phyloP scores from a whole-genome alignment of 2,113 vertebrate species.

The Psittacara wagleri region DNA sequence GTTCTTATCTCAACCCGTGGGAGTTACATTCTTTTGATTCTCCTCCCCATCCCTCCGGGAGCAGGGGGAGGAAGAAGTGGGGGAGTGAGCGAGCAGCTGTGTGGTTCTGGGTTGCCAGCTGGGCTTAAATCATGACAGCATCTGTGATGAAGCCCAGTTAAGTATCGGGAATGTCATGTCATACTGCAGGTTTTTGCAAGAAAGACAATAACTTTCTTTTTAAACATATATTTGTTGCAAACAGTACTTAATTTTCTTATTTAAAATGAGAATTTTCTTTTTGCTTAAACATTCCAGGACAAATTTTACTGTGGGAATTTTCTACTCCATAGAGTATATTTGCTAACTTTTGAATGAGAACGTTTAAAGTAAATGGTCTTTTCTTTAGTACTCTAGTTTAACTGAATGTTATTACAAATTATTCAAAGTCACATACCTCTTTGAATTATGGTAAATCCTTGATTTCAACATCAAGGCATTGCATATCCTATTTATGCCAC shows the following conservation, averaged over 20 bases:
- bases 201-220: background rate
- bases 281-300: background rate
- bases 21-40: no score
- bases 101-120: no score
- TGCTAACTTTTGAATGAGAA: background rate
- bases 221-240: background rate
- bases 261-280: background rate
- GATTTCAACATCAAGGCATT: background rate
- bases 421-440: background rate
- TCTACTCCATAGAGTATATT: background rate
- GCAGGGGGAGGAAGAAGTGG: no score
- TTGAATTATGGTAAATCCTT: background rate
- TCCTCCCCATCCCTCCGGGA: no score
- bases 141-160: background rate
- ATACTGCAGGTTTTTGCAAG: background rate
- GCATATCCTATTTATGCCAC: background rate
- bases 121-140: no score
- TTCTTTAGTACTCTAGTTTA: background rate
- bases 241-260: background rate
- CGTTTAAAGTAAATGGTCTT: background rate
- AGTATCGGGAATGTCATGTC: background rate
- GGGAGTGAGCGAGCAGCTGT: no score
- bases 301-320: background rate
- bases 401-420: background rate
- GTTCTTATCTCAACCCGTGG: no score